phyloP scores from a whole-genome alignment of 2,888 invertebrate genomes.

The Campoplex capitator region DNA sequence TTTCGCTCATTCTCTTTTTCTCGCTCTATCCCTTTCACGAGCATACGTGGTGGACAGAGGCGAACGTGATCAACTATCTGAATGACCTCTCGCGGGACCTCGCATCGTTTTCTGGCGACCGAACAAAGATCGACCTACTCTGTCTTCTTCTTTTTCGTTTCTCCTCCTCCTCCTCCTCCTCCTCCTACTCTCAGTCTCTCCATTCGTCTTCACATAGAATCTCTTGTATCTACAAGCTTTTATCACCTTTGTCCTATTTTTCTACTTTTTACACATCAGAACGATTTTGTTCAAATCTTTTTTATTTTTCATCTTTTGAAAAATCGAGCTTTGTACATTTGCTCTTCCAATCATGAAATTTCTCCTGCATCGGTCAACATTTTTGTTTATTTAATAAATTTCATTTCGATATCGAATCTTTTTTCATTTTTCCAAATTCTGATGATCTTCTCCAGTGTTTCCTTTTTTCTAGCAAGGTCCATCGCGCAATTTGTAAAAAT shows the following conservation, averaged over 20 bases:
- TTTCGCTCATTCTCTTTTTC: conserved; percentile 16
- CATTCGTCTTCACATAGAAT: conserved; percentile 14
- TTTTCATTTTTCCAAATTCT: neutral
- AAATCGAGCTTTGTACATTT: neutral
- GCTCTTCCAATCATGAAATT: neutral
- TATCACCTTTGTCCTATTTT: conserved; percentile 15
- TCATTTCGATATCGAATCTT: neutral
- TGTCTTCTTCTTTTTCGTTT: conserved; percentile 17
- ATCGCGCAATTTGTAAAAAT: conserved; percentile 81
- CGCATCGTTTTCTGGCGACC: conserved; percentile 56
- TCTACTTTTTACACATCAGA: neutral
- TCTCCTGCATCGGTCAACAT: too few species aligned
- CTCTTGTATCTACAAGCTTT: conserved; percentile 12
- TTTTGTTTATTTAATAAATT: neutral
- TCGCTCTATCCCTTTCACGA: neutral
- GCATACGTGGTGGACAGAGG: conserved; percentile 15
- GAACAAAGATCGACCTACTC: conserved; percentile 36
- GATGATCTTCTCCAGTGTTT: too few species aligned
- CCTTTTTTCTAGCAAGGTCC: conserved; percentile 73
- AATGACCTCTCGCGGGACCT: conserved; percentile 64
- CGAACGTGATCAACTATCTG: conserved; percentile 64
- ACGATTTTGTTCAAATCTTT: neutral
- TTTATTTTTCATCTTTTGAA: neutral
- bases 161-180: conserved; percentile 2
- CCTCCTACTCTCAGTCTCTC: neutral